Conservation (phyloP, 2,797 vertebrate species). For the Adelosebastes latens region DNA sequence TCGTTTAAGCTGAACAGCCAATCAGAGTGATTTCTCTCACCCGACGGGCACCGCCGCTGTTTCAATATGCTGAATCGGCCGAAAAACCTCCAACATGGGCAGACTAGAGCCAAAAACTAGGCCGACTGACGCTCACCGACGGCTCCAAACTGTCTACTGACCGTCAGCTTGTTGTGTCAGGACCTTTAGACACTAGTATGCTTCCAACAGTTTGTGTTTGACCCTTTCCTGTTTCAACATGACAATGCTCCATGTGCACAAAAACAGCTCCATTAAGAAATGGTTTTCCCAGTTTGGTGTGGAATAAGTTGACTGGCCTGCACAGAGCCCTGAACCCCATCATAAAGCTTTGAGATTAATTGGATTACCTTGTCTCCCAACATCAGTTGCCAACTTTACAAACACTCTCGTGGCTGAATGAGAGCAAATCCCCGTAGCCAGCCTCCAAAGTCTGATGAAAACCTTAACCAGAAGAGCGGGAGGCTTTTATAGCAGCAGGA, state of each 20-base stretch:
- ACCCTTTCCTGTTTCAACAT: not conserved
- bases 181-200: no score
- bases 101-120: no score
- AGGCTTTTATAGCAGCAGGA: not conserved
- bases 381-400: not conserved
- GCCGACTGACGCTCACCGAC: no score
- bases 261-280: not conserved
- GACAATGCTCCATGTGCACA: not conserved
- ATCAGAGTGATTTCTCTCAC: no score
- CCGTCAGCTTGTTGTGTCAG: no score
- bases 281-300: not conserved
- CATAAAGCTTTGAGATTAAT: not conserved
- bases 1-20: no score
- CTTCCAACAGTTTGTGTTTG: no score
- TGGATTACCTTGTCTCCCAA: not conserved
- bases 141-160: no score
- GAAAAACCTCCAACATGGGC: not conserved
- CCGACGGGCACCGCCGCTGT: no score
- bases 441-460: not conserved
- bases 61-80: no score
- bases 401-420: not conserved
- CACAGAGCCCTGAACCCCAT: not conserved
- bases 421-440: not conserved
- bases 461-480: not conserved
- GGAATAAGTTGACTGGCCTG: not conserved